phyloP scores from a whole-genome alignment of 1,140 invertebrate species.

The Zaprionus africanus region DNA sequence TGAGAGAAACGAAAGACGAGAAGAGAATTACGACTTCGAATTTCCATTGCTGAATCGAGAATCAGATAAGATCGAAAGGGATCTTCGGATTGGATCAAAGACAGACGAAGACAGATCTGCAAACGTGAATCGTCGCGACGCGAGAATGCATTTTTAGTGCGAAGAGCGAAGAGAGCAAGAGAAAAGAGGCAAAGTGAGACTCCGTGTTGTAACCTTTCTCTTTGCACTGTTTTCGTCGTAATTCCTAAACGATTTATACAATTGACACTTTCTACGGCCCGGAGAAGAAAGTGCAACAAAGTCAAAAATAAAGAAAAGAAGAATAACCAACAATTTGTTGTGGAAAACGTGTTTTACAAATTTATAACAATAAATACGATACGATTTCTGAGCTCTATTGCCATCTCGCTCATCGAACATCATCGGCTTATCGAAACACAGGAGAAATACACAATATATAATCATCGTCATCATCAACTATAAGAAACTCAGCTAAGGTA shows the following conservation, averaged over 20 bases:
- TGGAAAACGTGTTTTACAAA: slow-evolving; percentile 51
- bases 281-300: slow-evolving; percentile 43
- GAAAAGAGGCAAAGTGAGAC: not conserved
- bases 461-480: slow-evolving; percentile 19
- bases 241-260: slow-evolving; percentile 29
- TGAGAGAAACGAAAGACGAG: not conserved
- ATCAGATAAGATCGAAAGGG: not conserved
- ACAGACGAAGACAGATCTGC: slow-evolving; percentile 21
- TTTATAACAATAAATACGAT: slow-evolving; percentile 46
- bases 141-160: slow-evolving; percentile 24
- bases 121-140: slow-evolving; percentile 26
- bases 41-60: not conserved
- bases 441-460: slow-evolving; percentile 17
- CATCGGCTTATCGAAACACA: slow-evolving; percentile 13
- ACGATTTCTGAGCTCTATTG: no score
- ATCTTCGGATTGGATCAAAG: slow-evolving; percentile 2
- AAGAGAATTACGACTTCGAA: slow-evolving; percentile 13
- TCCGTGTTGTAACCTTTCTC: no score
- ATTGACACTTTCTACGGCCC: slow-evolving; percentile 44
- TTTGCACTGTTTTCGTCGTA: not conserved
- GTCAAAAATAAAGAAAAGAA: slow-evolving; percentile 1
- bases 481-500: slow-evolving; percentile 27
- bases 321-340: slow-evolving; percentile 7
- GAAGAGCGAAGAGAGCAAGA: not conserved
- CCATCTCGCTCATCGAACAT: no score